A percentile compares a stretch with the other conserved stretches of the same genome.
These are phyloP conservation scores for Cryptomyrus ogoouensis DNA, from an alignment of 2,113 vertebrate genomes.

Conservation along the genomic window DNA sequence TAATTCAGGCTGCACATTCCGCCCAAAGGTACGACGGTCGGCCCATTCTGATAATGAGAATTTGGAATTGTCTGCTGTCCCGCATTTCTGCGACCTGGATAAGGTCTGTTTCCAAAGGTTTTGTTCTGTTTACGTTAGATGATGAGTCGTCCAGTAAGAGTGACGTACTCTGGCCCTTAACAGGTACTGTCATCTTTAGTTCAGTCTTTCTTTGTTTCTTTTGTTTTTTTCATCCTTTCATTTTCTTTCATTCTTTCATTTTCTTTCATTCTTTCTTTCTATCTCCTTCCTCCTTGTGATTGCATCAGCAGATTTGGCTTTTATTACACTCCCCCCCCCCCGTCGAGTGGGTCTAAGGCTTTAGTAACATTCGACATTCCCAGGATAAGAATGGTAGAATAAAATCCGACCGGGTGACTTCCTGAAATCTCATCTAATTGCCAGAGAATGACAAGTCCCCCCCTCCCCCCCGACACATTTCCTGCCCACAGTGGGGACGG, in stretches of 20 bases:
- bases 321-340: background rate
- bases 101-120: background rate
- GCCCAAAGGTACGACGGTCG: background rate
- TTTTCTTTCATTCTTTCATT: background rate
- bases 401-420: conserved; percentile 42
- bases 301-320: background rate
- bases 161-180: background rate
- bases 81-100: background rate
- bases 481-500: background rate
- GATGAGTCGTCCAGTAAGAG: background rate
- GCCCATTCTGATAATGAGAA: background rate
- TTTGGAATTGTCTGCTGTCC: background rate
- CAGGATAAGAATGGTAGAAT: background rate
- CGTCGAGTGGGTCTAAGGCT: conserved; percentile 13
- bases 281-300: background rate
- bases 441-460: conserved; percentile 18
- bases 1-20: background rate
- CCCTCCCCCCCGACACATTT: background rate
- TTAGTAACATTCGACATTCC: conserved; percentile 41
- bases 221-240: background rate
- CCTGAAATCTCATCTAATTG: conserved; percentile 53
- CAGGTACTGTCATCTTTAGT: background rate
- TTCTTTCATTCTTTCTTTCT: background rate
- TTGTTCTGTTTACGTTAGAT: background rate
- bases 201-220: background rate